Base-by-base conservation (phyloP, 37 sponge, comb jelly and placozoan genomes). In the Axinella damicornis region DNA sequence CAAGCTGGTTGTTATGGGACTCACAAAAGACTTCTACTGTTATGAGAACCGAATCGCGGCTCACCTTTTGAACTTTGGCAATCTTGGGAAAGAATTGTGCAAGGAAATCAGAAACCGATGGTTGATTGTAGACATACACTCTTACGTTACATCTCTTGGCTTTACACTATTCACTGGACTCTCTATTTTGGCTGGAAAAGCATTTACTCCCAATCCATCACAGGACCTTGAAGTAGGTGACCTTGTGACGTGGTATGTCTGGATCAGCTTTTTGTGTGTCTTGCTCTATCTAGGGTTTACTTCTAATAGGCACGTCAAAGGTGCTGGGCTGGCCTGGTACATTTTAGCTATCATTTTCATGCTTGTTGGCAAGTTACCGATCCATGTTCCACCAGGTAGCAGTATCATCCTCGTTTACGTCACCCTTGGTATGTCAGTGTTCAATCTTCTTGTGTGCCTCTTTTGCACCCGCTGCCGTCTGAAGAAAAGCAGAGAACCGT, bases 21-120 rank as follows among this genome's bases (percentile, higher is more conserved):
- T 62, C 1, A 6, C 35, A 5, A 38, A 21, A n/a, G 65, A 77
- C 41, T 77, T 33, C 35, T 77, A 77, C 65, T 63, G 31, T 39
- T 77, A 77, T 38, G 78, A 77, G 41, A 77, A 62, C 78, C 1
- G 46, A n/a, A 77, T 77, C 4, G 62, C 64, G 5, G 35, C 32
- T 0, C 62, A 57, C 35, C 64, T 64, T n/a, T 19, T 38, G 13
- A 62, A 27, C 12, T 30, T 77, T 27, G 78, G 78, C 16, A 65
- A 27, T 34, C 24, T 39, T n/a, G 46, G 46, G 41, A 40, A 77
- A 27, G 30, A 24, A 0, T 24, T 77, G 13, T 63, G n/a, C 41
- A 1, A 20, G 2, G 65, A 77, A 21, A 38, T 77, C 4, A 39
- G 78, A 36, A 34, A 25, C 15, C 58, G 78, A 18, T 77, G 78